A percentile compares a stretch with the other conserved stretches of the same genome.
Conservation (phyloP, 2,113 vertebrate species). For the Montifringilla adamsi region DNA sequence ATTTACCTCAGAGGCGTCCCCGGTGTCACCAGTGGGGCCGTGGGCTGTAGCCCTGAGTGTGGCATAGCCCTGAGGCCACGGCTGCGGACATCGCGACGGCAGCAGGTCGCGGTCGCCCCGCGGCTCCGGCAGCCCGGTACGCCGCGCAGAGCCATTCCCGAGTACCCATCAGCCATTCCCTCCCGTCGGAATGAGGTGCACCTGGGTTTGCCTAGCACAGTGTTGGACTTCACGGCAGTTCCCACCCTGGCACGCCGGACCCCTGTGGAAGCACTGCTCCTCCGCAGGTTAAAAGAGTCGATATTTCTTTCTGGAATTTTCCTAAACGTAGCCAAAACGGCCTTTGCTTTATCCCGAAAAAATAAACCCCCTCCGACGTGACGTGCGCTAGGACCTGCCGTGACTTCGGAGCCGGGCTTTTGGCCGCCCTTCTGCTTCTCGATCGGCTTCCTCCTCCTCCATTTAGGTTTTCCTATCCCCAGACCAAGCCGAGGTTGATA, state of each 20-base stretch:
- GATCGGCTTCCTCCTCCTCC: background rate
- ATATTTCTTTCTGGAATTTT: slow-evolving; percentile 32
- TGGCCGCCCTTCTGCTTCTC: background rate
- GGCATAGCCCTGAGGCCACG: background rate
- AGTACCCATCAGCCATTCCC: background rate
- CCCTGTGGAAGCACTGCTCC: background rate
- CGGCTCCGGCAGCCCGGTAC: background rate
- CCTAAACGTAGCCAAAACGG: background rate
- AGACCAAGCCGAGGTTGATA: background rate
- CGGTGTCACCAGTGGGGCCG: background rate
- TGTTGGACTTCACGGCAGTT: background rate
- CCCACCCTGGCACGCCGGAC: background rate
- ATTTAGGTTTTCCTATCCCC: background rate
- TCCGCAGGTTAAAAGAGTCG: background rate
- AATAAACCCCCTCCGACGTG: background rate
- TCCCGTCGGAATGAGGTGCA: background rate
- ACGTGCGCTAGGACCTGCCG: background rate
- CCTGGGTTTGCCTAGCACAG: background rate
- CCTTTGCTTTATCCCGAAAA: background rate
- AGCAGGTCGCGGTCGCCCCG: background rate
- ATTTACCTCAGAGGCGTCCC: background rate
- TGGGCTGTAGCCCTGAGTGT: background rate
- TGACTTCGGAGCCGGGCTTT: background rate
- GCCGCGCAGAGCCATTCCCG: background rate
- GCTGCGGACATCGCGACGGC: background rate